Conservation (phyloP, 2,888 invertebrate genomes). For the Anthoptus insignis region DNA sequence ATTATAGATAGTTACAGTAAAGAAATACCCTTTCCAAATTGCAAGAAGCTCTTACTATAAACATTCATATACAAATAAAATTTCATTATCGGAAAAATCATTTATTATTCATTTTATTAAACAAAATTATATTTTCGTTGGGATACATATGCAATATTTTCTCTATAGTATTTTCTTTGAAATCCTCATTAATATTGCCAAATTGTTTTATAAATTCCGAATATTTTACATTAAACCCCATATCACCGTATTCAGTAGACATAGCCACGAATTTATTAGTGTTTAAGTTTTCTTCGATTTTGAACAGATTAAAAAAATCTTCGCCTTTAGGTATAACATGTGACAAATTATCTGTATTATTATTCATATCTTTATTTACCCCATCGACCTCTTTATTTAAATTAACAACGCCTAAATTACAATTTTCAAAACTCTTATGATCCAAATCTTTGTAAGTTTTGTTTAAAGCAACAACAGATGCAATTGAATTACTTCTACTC, state of each 20-base stretch:
- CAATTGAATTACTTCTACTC: slow-evolving; percentile 56
- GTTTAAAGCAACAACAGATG: slow-evolving; percentile 62
- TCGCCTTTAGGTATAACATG: slow-evolving; percentile 59
- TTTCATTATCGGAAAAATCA: no score
- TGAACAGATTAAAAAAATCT: slow-evolving; percentile 63
- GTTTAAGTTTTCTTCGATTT: slow-evolving; percentile 35
- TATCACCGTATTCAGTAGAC: slow-evolving; percentile 67
- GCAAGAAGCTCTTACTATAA: no score
- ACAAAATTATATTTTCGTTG: slow-evolving; percentile 59
- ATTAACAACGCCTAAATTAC: slow-evolving; percentile 2
- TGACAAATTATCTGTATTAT: neutral
- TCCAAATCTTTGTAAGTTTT: slow-evolving; percentile 74
- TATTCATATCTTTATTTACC: slow-evolving; percentile 1
- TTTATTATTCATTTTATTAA: slow-evolving; percentile 33
- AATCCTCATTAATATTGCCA: slow-evolving; percentile 47
- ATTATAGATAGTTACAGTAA: no score
- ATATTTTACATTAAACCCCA: slow-evolving; percentile 69
- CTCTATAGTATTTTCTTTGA: slow-evolving; percentile 48
- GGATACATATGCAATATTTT: slow-evolving; percentile 65
- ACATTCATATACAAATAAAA: no score
- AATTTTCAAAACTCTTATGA: slow-evolving; percentile 61
- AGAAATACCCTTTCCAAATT: no score
- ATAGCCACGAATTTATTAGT: slow-evolving; percentile 55
- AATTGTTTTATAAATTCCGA: slow-evolving; percentile 60
- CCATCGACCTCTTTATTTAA: slow-evolving; percentile 14